phyloP scores from a whole-genome alignment of 2,797 vertebrate species.

The Pipistrellus pipistrellus region DNA sequence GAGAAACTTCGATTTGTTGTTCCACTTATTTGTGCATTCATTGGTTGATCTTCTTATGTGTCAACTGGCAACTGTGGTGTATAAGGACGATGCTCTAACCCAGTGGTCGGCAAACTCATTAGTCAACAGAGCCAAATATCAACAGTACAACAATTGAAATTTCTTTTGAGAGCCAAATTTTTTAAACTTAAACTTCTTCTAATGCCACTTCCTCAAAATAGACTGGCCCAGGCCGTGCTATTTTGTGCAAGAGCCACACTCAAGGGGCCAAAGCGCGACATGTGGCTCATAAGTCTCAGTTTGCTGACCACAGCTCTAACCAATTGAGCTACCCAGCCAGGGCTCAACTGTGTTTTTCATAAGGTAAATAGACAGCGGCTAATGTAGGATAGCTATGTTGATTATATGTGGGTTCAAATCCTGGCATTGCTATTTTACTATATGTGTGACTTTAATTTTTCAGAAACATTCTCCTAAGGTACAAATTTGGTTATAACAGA shows the following conservation, averaged over 20 bases:
- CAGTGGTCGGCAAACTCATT: too few species aligned
- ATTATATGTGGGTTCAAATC: background rate
- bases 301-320: background rate
- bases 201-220: too few species aligned
- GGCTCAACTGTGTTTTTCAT: background rate
- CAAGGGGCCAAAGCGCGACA: too few species aligned
- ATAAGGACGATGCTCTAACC: background rate
- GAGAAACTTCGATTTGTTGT: background rate
- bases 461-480: background rate
- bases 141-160: too few species aligned
- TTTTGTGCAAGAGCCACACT: too few species aligned
- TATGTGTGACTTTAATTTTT: background rate
- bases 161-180: too few species aligned
- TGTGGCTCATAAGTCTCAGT: too few species aligned
- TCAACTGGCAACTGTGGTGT: background rate
- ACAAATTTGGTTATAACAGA: background rate
- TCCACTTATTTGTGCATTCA: background rate
- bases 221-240: too few species aligned
- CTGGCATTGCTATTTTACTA: background rate
- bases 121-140: too few species aligned
- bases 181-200: too few species aligned
- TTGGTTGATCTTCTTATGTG: background rate
- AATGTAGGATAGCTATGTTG: background rate
- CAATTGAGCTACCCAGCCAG: background rate
- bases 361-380: background rate